Evolutionary conservation across 23 tunicate species (phyloP).

Genomic region (Halocynthia roretzi): DNA sequence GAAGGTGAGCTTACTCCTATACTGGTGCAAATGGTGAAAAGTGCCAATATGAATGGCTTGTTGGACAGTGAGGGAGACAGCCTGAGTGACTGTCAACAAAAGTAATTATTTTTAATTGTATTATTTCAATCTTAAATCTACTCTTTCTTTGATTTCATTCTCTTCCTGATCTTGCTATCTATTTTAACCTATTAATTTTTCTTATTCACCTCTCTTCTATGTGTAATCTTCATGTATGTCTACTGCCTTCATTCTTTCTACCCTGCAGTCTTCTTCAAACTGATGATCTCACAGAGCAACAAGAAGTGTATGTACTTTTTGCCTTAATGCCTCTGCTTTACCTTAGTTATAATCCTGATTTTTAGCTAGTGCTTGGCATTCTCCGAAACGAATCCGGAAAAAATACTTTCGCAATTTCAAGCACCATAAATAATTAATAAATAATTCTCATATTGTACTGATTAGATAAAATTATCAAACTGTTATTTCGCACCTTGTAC

Average conservation of each 20-base stretch:
- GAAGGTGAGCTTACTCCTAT: slow-evolving; percentile 99
- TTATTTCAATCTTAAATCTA: neutral
- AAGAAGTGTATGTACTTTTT: no score
- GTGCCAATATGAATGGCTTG: slow-evolving; percentile 98
- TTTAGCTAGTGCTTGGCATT: no score
- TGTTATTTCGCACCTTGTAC: no score
- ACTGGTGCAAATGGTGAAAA: slow-evolving; percentile 98
- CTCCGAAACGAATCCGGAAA: no score
- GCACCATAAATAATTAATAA: no score
- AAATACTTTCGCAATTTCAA: no score
- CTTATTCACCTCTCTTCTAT: neutral
- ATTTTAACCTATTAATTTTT: neutral
- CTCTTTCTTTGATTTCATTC: neutral
- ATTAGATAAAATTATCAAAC: no score
- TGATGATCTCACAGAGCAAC: slow-evolving; percentile 31
- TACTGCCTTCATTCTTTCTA: neutral
- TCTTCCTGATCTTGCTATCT: slow-evolving; percentile 6
- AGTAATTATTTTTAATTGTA: slow-evolving; percentile 31
- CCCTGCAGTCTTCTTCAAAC: slow-evolving; percentile 32
- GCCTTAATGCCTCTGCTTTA: no score
- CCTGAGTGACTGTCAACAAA: slow-evolving; percentile 78
- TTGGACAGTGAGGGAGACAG: slow-evolving; percentile 95
- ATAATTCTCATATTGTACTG: no score
- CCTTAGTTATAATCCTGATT: no score
- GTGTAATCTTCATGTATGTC: slow-evolving; percentile 10